Evolutionary conservation across 2,113 vertebrate genomes (phyloP).

Genomic region (Tautogolabrus adspersus): DNA sequence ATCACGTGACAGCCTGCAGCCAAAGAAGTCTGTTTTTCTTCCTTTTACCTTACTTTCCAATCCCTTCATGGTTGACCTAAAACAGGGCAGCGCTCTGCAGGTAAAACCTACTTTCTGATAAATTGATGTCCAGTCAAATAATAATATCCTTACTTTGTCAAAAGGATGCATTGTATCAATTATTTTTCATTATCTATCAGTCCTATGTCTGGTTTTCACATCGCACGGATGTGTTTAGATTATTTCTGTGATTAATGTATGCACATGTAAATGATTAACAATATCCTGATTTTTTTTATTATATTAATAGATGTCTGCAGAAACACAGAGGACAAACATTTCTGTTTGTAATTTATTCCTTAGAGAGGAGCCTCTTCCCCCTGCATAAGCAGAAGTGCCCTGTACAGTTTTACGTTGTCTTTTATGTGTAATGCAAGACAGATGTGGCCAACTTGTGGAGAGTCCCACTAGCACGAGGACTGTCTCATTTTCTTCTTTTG

Average conservation of each 20-base stretch:
- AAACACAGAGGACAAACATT: conserved; percentile 55
- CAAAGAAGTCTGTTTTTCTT: conserved; percentile 4
- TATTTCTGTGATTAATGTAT: not conserved
- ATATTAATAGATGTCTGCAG: conserved; percentile 52
- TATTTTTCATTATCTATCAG: not conserved
- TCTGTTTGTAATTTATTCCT: conserved; percentile 81
- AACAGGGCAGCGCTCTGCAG: conserved; percentile 5
- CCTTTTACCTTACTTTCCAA: conserved; percentile 1
- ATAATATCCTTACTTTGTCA: not conserved
- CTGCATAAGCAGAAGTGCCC: conserved; percentile 57
- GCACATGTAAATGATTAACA: not conserved
- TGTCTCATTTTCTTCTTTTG: conserved; percentile 35
- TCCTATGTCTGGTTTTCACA: not conserved
- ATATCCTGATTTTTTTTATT: conserved; percentile 26
- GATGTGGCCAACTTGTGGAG: conserved; percentile 74
- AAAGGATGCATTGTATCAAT: not conserved
- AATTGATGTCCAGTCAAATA: not conserved
- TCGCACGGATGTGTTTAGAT: not conserved
- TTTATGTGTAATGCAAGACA: conserved; percentile 82
- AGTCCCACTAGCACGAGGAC: conserved; percentile 47
- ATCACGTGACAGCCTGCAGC: conserved; percentile 53
- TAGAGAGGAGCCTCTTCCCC: conserved; percentile 67
- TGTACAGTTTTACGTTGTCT: conserved; percentile 77
- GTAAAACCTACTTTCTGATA: conserved; percentile 13
- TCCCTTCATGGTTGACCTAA: conserved; percentile 7